Percentiles rank a stretch among this genome's conserved stretches.
Evolutionary conservation across 2,888 invertebrate species (phyloP).

Genomic region (Acrobeloides nanus): DNA sequence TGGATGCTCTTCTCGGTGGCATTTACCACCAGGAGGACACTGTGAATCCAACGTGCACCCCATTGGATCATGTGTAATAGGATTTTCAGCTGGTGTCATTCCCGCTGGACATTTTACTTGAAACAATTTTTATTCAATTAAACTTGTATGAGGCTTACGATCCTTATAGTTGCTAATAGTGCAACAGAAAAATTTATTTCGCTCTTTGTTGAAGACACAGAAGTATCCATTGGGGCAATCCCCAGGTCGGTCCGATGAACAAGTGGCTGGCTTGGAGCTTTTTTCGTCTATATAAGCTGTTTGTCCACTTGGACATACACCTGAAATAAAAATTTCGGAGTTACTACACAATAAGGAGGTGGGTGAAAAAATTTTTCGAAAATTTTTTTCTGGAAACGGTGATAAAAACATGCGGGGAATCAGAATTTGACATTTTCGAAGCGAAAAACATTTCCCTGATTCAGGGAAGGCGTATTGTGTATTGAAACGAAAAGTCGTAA

Average conservation of each 20-base stretch:
- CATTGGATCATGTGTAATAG: conserved; percentile 13
- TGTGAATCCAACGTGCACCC: conserved; percentile 24
- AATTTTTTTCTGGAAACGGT: too few species aligned
- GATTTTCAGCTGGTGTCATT: conserved; percentile 12
- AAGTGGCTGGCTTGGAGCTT: conserved; percentile 35
- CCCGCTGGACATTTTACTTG: conserved; percentile 19
- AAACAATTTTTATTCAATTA: not conserved
- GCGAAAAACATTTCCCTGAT: too few species aligned
- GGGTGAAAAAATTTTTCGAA: too few species aligned
- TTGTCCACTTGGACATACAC: conserved; percentile 36
- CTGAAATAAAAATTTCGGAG: conserved; percentile 19
- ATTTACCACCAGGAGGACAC: conserved; percentile 28
- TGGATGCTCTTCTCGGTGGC: conserved; percentile 15
- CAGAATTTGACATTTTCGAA: too few species aligned
- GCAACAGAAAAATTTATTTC: conserved; percentile 40
- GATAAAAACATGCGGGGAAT: too few species aligned
- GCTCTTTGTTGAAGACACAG: conserved; percentile 32
- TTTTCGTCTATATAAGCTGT: conserved; percentile 32
- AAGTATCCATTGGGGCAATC: conserved; percentile 35
- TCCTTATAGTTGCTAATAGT: conserved; percentile 21
- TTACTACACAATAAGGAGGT: too few species aligned
- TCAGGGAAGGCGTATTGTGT: too few species aligned
- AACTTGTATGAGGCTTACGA: conserved; percentile 8
- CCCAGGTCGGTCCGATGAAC: conserved; percentile 21
- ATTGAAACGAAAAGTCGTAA: too few species aligned